phyloP scores from a whole-genome alignment of 1,140 invertebrate genomes.

The Melipona quadrifasciata region DNA sequence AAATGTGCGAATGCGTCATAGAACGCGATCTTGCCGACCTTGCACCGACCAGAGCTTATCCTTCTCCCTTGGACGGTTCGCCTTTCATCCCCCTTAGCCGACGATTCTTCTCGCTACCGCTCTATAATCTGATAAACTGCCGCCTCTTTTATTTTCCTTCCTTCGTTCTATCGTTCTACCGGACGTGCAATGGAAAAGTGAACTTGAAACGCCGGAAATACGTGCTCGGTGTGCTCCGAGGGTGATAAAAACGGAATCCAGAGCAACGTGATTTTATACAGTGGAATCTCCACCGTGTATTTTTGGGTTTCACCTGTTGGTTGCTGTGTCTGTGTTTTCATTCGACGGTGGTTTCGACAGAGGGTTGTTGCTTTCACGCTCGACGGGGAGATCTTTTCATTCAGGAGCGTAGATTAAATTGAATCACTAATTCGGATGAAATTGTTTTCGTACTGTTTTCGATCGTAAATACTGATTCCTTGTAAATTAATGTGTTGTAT shows the following conservation, averaged over 20 bases:
- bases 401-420: too few species aligned
- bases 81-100: background rate
- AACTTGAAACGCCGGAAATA: background rate
- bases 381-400: too few species aligned
- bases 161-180: too few species aligned
- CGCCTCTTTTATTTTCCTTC: background rate
- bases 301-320: background rate
- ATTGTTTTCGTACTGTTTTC: background rate
- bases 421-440: too few species aligned
- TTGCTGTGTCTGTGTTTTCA: background rate
- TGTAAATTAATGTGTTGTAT: too few species aligned
- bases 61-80: background rate
- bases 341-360: too few species aligned
- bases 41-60: background rate
- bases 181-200: too few species aligned
- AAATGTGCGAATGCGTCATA: conserved; percentile 39
- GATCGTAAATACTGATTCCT: too few species aligned
- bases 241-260: background rate
- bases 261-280: background rate
- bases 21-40: conserved; percentile 44
- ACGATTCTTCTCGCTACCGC: background rate
- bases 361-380: too few species aligned
- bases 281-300: background rate
- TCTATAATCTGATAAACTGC: background rate
- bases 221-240: too few species aligned